A percentile compares a stretch with the other conserved stretches of the same genome.
phyloP scores from a whole-genome alignment of 2,797 vertebrate species.

The Xiphophorus birchmanni region DNA sequence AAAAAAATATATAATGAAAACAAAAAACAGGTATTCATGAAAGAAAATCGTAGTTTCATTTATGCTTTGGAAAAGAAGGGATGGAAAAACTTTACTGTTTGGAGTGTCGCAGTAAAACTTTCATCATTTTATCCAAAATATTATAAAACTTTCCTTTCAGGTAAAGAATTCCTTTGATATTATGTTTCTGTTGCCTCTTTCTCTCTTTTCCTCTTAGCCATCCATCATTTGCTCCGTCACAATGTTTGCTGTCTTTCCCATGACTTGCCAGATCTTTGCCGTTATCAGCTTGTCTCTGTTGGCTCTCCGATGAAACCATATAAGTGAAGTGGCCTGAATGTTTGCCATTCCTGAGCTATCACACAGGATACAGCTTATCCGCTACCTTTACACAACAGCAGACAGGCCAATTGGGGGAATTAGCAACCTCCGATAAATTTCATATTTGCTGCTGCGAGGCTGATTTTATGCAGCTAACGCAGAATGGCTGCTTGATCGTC shows the following conservation, averaged over 20 bases:
- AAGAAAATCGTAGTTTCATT: neutral
- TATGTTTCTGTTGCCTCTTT: neutral
- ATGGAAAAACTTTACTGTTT: neutral
- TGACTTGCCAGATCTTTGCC: constrained; percentile 21
- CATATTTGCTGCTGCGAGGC: constrained; percentile 33
- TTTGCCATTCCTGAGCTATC: constrained; percentile 71
- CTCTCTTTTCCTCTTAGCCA: neutral
- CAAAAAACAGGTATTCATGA: neutral
- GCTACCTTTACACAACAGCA: constrained; percentile 27
- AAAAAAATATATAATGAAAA: neutral
- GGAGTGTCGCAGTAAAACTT: neutral
- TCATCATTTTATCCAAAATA: neutral
- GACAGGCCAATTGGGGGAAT: constrained; percentile 28
- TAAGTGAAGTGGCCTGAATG: constrained; percentile 39
- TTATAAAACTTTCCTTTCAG: neutral
- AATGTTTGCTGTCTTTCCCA: constrained; percentile 53
- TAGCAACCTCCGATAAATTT: constrained; percentile 31
- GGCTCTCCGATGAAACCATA: constrained; percentile 33
- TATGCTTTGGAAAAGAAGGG: neutral
- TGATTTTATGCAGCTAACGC: constrained; percentile 48
- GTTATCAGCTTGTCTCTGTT: constrained; percentile 54
- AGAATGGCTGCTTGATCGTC: constrained; percentile 34
- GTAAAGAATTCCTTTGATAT: neutral
- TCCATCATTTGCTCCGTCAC: constrained; percentile 34
- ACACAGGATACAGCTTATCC: constrained; percentile 55